Evolutionary conservation across 2,888 invertebrate species (phyloP), one percentile per base, ranked within the genome.

Genomic region (Pelosia muscerda): DNA sequence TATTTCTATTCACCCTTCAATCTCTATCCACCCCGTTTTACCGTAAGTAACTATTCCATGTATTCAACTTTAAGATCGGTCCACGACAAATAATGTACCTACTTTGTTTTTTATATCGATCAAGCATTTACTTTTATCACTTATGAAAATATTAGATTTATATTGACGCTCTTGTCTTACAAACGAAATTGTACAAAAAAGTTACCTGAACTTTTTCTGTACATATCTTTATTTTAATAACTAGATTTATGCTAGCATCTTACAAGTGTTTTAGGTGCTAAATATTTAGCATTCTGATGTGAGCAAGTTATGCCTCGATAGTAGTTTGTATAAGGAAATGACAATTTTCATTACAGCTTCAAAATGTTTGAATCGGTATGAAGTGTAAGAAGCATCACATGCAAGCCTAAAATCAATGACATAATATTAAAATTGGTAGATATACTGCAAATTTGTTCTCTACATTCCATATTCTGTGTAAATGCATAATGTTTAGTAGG

Each of bases 171-270:
- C 65, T 81, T 81, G 66, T 65, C 42, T 72, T 74, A 70, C 60
- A 25, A 73, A 74, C 69, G 65, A 65, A 69, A 84, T 86, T 89
- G 92, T 93, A 93, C 91, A 93, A 92, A 91, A 89, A 91, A 88
- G 90, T 90, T 91, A 92, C 91, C 92, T 90, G 90, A 90, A 87
- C 88, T 90, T 88, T 88, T 77, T 88, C 79, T 88, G 86, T 89
- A 82, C 87, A 82, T 83, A 57, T 68, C 76, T 73, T 58, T 67
- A 77, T 75, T 77, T 67, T 76, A 84, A 78, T 72, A 73, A 68
- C 62, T 86, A 84, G 86, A 81, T 80, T 83, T 74, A 65, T 76
- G 74, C 83, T 82, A 83, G 84, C 84, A 85, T 86, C 78, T 66
- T 85, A 83, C 70, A 75, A 71, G 65, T 77, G 76, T 81, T 69